Base-by-base conservation (phyloP, 1,140 invertebrate genomes). In the Drosophila erecta region DNA sequence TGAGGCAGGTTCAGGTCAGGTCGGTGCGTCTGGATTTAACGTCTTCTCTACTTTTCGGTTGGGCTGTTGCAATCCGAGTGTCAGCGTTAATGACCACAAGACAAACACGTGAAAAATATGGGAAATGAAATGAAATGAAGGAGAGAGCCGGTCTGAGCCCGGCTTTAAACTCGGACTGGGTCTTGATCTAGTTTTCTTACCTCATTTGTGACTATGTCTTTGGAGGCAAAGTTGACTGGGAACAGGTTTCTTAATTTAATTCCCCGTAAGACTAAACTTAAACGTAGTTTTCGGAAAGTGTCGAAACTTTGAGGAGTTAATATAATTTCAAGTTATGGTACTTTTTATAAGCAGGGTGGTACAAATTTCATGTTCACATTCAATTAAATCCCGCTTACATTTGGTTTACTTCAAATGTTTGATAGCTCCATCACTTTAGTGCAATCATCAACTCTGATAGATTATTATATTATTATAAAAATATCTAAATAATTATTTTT, bases 31-130 rank as follows among this genome's bases (percentile, higher is more conserved):
- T 11, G 27, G 43, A n/a, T 4, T 14, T 46, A 11, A 46, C 7
- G 43, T 22, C 43, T 22, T 22, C 30, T 30, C 30, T 30, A 30
- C 8, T 8, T 30, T 3, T 30, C 41, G 20, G 46, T 33, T 27
- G 10, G 54, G 40, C 15, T 70, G 66, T 70, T 70, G 66, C 66
- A 70, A 70, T 56, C 35, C 22, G 38, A 55, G 73, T 76, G 74
- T 76, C 72, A 76, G 41, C 71, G 53, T 40, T 76, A 76, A 76
- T 76, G 74, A 58, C 73, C 74, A 61, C 51, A 35, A 69, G 27
- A 74, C 56, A 54, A 22, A 72, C 60, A 3, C 14, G 49, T 7
- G 22, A 20, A 55, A 47, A n/a, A 50, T 27, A 37, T 54, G 37
- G 51, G 8, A 30, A 24, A 1, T 10, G 17, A 15, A 15, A 24